Evolutionary conservation across 2,888 invertebrate species (phyloP).

Genomic region (Mesochorus sp.): DNA sequence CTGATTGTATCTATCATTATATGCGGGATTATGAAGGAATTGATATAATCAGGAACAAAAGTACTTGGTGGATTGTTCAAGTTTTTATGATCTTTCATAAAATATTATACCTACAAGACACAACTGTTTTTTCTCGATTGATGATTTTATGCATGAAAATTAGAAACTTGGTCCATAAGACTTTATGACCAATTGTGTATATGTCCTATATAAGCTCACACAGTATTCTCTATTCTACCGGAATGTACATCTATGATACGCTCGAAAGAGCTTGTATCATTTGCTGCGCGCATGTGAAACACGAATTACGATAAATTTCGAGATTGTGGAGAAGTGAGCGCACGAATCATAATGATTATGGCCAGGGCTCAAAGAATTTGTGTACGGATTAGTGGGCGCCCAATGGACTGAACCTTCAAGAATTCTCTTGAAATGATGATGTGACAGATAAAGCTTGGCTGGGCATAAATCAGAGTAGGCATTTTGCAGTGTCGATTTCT

Average conservation of each 20-base stretch:
- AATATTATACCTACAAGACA: background rate
- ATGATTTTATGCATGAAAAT: constrained; percentile 29
- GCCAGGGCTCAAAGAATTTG: constrained; percentile 24
- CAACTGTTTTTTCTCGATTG: constrained; percentile 2
- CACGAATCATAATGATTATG: background rate
- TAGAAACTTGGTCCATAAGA: constrained; percentile 38
- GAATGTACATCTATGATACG: constrained; percentile 43
- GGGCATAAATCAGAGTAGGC: background rate
- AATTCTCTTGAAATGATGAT: constrained; percentile 13
- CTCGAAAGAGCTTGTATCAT: constrained; percentile 27
- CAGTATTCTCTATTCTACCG: constrained; percentile 4
- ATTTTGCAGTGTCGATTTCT: background rate
- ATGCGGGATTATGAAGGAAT: background rate
- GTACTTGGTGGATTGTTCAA: background rate
- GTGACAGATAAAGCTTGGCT: constrained; percentile 10
- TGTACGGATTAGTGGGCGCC: constrained; percentile 26
- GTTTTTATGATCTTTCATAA: background rate
- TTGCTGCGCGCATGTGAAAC: constrained; percentile 5
- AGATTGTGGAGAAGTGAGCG: constrained; percentile 7
- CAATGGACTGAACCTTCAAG: constrained; percentile 34
- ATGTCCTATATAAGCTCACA: constrained; percentile 21
- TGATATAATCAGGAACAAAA: background rate
- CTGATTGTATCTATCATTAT: background rate
- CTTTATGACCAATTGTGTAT: constrained; percentile 37
- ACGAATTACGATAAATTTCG: constrained; percentile 36